These are phyloP conservation scores for Coptodon rendalli DNA, from an alignment of 2,113 vertebrate genomes.

Conservation along the genomic window DNA sequence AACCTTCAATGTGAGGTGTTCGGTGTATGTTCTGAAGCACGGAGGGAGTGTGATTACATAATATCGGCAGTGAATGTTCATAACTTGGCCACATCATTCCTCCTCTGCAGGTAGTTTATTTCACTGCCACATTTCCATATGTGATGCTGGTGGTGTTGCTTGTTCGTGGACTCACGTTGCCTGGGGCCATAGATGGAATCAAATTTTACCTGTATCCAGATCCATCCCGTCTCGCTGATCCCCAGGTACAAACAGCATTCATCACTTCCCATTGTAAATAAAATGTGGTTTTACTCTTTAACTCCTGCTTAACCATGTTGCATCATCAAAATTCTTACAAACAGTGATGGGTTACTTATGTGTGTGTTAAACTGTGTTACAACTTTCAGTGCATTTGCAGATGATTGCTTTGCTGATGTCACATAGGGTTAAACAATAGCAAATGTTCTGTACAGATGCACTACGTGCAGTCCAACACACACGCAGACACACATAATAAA, in stretches of 20 bases:
- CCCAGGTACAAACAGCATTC: constrained; percentile 74
- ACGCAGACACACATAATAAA: neutral
- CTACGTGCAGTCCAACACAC: neutral
- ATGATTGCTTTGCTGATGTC: neutral
- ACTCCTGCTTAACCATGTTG: neutral
- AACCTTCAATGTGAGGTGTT: neutral
- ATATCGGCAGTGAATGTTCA: neutral
- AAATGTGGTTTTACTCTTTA: neutral
- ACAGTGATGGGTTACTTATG: neutral
- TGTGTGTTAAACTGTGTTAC: neutral
- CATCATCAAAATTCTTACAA: constrained; percentile 18
- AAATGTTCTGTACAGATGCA: neutral
- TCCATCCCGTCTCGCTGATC: constrained; percentile 82
- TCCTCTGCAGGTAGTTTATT: constrained; percentile 85
- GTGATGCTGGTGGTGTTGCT: constrained; percentile 84
- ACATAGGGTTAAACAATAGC: neutral
- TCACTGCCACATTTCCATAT: constrained; percentile 94
- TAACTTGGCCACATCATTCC: neutral
- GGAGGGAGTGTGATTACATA: neutral
- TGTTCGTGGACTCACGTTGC: constrained; percentile 85
- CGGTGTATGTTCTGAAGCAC: neutral
- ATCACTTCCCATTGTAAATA: neutral
- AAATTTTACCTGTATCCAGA: constrained; percentile 92
- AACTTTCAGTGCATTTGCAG: neutral
- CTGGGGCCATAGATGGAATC: constrained; percentile 84